Percentiles rank a stretch among this genome's conserved stretches.
Conservation (phyloP, 2,113 vertebrate species). For the Chauna torquata region DNA sequence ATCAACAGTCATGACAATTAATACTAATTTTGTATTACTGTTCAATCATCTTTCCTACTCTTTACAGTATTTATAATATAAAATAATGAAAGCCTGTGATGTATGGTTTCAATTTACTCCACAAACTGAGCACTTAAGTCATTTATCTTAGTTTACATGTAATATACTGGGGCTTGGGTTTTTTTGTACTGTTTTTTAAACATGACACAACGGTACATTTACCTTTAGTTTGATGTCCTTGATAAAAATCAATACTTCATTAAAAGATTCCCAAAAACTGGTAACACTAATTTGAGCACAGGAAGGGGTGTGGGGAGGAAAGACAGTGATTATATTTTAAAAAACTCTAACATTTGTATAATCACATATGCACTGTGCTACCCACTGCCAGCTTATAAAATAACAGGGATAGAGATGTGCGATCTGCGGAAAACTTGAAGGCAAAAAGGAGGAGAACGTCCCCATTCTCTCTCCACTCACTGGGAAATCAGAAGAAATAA, state of each 20-base stretch:
- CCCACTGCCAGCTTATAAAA: not conserved
- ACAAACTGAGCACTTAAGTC: conserved; percentile 83
- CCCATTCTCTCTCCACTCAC: fast-evolving
- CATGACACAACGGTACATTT: conserved; percentile 76
- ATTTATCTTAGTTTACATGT: conserved; percentile 85
- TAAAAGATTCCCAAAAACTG: conserved; percentile 77
- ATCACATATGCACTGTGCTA: fast-evolving
- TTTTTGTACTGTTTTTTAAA: conserved; percentile 65
- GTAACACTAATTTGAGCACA: conserved; percentile 52
- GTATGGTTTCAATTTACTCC: conserved; percentile 82
- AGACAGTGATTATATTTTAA: not conserved
- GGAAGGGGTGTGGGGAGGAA: not conserved
- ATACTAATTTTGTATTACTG: conserved; percentile 72
- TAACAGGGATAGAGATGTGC: not conserved
- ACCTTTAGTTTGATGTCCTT: conserved; percentile 80
- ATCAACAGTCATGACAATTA: conserved; percentile 57
- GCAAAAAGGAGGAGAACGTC: not conserved
- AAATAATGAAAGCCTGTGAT: conserved; percentile 80
- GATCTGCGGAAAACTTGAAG: fast-evolving
- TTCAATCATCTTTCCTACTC: conserved; percentile 76
- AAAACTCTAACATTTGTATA: not conserved
- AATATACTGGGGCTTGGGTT: conserved; percentile 70
- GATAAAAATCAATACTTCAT: conserved; percentile 84
- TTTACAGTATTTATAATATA: conserved; percentile 74
- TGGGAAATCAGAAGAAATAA: not conserved